These are phyloP conservation scores for Psilopogon haemacephalus DNA, from an alignment of 2,113 vertebrate genomes.

Conservation along the genomic window DNA sequence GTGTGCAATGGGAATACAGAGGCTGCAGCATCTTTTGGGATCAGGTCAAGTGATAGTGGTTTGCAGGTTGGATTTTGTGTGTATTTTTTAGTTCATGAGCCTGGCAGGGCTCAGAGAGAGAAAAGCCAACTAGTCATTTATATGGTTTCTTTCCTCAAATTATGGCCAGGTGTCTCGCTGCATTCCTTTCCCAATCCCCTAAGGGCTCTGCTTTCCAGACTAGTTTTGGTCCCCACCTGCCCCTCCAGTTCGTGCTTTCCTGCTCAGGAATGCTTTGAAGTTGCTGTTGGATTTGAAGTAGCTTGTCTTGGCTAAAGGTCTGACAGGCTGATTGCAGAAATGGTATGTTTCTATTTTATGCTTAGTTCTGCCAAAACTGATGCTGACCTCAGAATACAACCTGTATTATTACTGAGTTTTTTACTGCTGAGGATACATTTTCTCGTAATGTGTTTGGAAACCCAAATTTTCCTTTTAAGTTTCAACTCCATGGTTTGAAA, in stretches of 20 bases:
- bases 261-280: conserved; percentile 56
- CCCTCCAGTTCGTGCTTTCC: not conserved
- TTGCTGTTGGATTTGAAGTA: conserved; percentile 15
- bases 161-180: not conserved
- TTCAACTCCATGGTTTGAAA: not conserved
- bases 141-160: not conserved
- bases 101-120: not conserved
- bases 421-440: not conserved
- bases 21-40: not conserved
- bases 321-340: conserved; percentile 27
- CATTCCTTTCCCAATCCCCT: not conserved
- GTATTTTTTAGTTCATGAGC: not conserved
- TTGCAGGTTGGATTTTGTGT: not conserved
- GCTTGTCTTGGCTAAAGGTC: conserved; percentile 35
- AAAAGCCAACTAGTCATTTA: not conserved
- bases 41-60: not conserved
- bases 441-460: not conserved
- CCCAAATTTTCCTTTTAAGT: not conserved
- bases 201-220: not conserved
- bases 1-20: not conserved
- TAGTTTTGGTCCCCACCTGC: not conserved
- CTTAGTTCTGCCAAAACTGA: not conserved
- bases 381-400: not conserved
- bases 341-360: not conserved
- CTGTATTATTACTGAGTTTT: not conserved